phyloP scores from a whole-genome alignment of 1,140 invertebrate genomes.

The Zaprionus gabonicus region DNA sequence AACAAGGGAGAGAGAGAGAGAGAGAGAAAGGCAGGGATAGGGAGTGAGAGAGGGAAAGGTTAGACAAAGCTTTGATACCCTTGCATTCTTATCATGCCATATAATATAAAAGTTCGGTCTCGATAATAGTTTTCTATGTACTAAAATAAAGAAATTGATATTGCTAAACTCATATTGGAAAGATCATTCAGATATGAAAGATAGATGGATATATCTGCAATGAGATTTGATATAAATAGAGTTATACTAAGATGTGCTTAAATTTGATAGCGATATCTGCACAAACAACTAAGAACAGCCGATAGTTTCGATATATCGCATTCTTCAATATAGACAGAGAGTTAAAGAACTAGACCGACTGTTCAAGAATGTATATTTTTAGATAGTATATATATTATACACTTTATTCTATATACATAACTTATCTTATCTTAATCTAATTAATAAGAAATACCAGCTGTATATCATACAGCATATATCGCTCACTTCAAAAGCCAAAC shows the following conservation, averaged over 20 bases:
- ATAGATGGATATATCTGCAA: not conserved
- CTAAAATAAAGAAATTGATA: slow-evolving; percentile 1
- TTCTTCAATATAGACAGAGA: too few species aligned
- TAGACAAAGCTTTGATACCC: not conserved
- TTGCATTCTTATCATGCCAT: not conserved
- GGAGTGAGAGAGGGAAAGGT: not conserved
- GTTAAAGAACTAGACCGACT: not conserved
- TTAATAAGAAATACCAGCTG: too few species aligned
- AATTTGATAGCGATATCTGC: too few species aligned
- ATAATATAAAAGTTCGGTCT: too few species aligned
- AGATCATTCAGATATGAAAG: too few species aligned
- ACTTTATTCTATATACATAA: too few species aligned
- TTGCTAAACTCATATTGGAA: too few species aligned
- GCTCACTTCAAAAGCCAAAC: too few species aligned
- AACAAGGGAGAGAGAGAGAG: not conserved
- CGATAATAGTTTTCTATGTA: too few species aligned
- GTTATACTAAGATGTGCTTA: too few species aligned
- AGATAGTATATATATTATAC: not conserved
- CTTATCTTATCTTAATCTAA: too few species aligned
- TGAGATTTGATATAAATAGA: not conserved
- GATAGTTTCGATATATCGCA: not conserved
- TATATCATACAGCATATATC: too few species aligned
- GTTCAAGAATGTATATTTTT: not conserved
- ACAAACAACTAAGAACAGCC: not conserved
- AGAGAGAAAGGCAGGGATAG: not conserved